Evolutionary conservation across 2,113 vertebrate genomes (phyloP).

Genomic region (Notiomystis cincta): DNA sequence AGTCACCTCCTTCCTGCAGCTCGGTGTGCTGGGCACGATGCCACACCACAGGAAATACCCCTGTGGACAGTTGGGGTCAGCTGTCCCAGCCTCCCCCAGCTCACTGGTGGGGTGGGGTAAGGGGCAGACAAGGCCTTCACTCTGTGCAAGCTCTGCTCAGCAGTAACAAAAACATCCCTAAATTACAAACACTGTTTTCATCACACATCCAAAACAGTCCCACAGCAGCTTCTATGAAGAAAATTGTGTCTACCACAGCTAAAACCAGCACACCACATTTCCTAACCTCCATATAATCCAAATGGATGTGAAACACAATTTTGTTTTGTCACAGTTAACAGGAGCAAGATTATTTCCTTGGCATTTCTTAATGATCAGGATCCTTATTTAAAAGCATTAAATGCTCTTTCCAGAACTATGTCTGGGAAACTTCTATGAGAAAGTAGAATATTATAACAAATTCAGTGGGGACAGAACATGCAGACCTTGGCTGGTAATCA

Average conservation of each 20-base stretch:
- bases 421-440: not conserved
- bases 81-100: not conserved
- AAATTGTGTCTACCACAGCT: not conserved
- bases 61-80: not conserved
- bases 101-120: not conserved
- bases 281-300: not conserved
- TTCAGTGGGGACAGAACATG: not conserved
- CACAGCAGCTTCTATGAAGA: not conserved
- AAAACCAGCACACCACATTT: not conserved
- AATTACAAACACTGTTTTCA: not conserved
- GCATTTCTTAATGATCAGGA: not conserved
- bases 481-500: not conserved
- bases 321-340: not conserved
- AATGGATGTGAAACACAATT: not conserved
- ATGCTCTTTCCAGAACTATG: not conserved
- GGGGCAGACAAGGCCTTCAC: not conserved
- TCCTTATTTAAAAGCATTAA: not conserved
- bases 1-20: not conserved
- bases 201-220: not conserved
- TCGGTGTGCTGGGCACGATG: not conserved
- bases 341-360: not conserved
- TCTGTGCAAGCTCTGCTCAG: not conserved
- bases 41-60: not conserved
- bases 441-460: not conserved
- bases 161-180: not conserved